Conservation (phyloP, 2,797 vertebrate genomes). For the Amazona finschi region DNA sequence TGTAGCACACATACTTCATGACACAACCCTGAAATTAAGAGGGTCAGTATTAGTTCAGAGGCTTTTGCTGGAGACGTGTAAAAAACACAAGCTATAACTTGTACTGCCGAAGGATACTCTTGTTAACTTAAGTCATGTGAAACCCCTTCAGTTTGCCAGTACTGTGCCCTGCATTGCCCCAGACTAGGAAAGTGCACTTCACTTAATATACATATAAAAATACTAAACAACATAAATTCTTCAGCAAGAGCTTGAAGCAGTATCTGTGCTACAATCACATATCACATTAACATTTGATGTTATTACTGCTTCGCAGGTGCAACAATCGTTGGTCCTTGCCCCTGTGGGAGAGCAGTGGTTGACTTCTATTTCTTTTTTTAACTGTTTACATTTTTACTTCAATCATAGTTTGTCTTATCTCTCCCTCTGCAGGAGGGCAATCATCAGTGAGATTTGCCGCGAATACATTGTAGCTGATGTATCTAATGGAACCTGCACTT, state of each 20-base stretch:
- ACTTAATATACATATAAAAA: slow-evolving; percentile 69
- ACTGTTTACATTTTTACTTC: slow-evolving; percentile 76
- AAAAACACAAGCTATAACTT: slow-evolving; percentile 10
- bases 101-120: neutral
- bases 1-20: neutral
- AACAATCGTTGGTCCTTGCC: slow-evolving; percentile 65
- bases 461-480: slow-evolving; percentile 73
- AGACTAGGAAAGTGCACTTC: slow-evolving; percentile 59
- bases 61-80: neutral
- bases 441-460: slow-evolving; percentile 72
- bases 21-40: neutral
- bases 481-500: slow-evolving; percentile 76
- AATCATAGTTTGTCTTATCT: slow-evolving; percentile 78
- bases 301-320: slow-evolving; percentile 61
- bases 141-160: slow-evolving; percentile 53
- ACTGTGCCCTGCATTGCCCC: slow-evolving; percentile 55
- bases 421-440: slow-evolving; percentile 74
- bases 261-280: slow-evolving; percentile 47
- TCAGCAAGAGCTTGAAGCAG: slow-evolving; percentile 41
- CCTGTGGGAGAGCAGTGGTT: slow-evolving; percentile 65
- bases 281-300: slow-evolving; percentile 66
- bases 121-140: slow-evolving; percentile 8
- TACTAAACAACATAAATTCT: slow-evolving; percentile 66
- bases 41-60: neutral
- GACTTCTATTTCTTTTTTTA: slow-evolving; percentile 71